Evolutionary conservation across 2,113 vertebrate genomes (phyloP).

Genomic region (Orycteropus afer): DNA sequence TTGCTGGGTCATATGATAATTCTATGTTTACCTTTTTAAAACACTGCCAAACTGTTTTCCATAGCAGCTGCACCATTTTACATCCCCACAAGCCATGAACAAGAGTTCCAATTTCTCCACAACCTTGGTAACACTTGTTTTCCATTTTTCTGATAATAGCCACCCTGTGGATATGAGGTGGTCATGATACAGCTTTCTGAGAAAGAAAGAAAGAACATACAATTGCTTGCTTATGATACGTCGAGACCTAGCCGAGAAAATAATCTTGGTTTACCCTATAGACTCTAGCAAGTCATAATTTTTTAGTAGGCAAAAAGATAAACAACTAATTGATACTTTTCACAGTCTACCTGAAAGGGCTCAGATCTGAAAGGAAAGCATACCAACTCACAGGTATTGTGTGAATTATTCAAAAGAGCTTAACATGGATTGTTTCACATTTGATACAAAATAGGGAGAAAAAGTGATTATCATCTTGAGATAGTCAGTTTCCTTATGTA

Average conservation of each 20-base stretch:
- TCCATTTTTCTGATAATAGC: not conserved
- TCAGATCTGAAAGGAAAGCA: not conserved
- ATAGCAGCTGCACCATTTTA: too few species aligned
- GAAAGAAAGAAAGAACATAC: not conserved
- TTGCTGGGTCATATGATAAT: not conserved
- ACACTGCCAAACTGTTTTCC: too few species aligned
- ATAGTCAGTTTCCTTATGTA: not conserved
- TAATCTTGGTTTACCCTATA: not conserved
- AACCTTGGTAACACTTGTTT: not conserved
- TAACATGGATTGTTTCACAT: not conserved
- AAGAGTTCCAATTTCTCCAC: not conserved
- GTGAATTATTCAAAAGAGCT: not conserved
- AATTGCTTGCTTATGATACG: not conserved
- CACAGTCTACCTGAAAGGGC: not conserved
- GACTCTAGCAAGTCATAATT: not conserved
- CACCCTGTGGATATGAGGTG: not conserved
- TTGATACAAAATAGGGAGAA: not conserved
- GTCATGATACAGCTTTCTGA: not conserved
- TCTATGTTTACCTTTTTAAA: not conserved
- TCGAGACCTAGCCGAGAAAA: not conserved
- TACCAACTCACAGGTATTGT: not conserved
- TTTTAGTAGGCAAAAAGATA: not conserved
- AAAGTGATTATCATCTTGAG: not conserved
- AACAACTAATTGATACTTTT: conserved; percentile 11
- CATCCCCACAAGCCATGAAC: too few species aligned